Evolutionary conservation across 2,113 vertebrate genomes (phyloP).

Genomic region (Beaufortia kweichowensis): DNA sequence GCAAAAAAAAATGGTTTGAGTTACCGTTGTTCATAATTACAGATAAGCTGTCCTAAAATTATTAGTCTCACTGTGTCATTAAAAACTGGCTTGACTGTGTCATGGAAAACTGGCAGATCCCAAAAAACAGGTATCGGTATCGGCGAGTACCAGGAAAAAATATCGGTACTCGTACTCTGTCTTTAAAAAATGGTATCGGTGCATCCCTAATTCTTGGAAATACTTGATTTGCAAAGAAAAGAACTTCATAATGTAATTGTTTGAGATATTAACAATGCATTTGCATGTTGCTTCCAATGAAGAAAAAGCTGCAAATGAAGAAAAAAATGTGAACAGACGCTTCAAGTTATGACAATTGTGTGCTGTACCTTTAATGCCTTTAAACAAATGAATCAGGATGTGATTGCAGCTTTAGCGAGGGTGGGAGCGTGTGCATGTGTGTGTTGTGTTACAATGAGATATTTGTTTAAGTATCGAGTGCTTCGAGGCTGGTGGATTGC

Average conservation of each 20-base stretch:
- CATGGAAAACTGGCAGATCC: no score
- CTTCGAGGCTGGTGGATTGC: constrained; percentile 54
- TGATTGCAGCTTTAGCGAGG: background rate
- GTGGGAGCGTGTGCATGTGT: constrained; percentile 13
- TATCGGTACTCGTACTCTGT: no score
- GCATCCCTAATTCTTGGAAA: background rate
- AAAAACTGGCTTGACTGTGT: no score
- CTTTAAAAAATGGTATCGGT: no score
- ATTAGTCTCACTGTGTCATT: no score
- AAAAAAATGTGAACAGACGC: constrained; percentile 25
- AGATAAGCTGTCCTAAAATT: no score
- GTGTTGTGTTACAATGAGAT: constrained; percentile 42
- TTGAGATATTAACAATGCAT: background rate
- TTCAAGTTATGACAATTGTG: constrained; percentile 38
- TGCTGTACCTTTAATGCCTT: constrained; percentile 28
- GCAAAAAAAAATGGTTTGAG: no score
- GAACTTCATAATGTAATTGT: background rate
- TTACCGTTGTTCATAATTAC: no score
- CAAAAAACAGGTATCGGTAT: no score
- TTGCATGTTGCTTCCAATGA: constrained; percentile 13
- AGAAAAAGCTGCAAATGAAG: constrained; percentile 21
- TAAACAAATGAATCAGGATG: background rate
- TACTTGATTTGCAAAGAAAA: background rate
- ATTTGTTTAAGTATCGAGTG: constrained; percentile 41
- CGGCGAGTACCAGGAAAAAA: no score